A percentile compares a stretch with the other conserved stretches of the same genome.
Conservation (phyloP, 2,113 vertebrate species). For the Turdus rufiventris region DNA sequence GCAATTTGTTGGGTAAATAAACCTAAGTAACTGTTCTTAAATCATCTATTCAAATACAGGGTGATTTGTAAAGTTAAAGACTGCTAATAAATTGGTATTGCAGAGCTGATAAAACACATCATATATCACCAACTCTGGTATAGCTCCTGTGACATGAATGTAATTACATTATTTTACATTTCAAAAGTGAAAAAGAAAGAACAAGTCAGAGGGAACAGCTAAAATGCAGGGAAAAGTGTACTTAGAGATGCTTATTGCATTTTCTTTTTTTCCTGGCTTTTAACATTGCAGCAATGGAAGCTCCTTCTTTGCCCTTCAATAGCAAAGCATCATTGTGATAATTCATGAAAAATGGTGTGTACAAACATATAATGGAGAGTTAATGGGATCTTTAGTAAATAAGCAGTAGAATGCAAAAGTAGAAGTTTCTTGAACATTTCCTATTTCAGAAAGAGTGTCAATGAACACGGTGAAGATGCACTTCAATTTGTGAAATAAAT, state of each 20-base stretch:
- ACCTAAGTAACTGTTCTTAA: neutral
- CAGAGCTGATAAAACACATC: neutral
- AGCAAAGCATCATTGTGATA: neutral
- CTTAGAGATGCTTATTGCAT: neutral
- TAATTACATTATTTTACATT: neutral
- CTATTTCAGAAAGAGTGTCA: neutral
- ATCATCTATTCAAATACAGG: neutral
- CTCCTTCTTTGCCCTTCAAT: neutral
- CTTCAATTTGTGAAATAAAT: neutral
- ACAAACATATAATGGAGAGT: neutral
- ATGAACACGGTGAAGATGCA: neutral
- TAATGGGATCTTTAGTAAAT: neutral
- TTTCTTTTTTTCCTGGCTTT: neutral
- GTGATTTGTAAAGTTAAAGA: slow-evolving; percentile 17
- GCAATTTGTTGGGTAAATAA: neutral
- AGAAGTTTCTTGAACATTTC: neutral
- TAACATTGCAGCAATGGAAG: neutral
- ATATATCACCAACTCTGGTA: neutral
- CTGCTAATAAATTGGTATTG: neutral
- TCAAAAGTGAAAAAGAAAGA: neutral
- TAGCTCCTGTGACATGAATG: neutral
- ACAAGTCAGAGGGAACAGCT: neutral
- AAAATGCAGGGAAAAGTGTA: neutral
- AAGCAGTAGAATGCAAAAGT: neutral
- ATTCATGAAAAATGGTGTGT: neutral